Conservation (phyloP, 2,113 vertebrate species). For the Sebastes schlegelii region DNA sequence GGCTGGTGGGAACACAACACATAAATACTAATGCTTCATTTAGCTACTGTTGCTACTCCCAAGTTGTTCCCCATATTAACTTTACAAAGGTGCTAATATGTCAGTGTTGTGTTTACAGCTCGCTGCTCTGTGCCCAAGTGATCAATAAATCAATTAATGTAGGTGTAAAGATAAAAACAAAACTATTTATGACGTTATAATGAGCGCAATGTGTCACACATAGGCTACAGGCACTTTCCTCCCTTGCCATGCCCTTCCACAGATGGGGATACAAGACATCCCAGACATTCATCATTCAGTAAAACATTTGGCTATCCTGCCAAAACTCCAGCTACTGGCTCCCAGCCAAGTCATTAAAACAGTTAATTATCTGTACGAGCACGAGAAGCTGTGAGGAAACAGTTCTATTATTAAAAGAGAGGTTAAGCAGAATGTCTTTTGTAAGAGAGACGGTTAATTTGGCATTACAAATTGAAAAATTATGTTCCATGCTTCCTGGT, state of each 20-base stretch:
- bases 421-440: conserved; percentile 9
- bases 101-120: neutral
- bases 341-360: conserved; percentile 38
- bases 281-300: neutral
- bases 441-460: neutral
- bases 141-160: neutral
- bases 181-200: neutral
- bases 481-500: neutral
- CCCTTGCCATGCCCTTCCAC: neutral
- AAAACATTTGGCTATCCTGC: conserved; percentile 4
- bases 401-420: conserved; percentile 3
- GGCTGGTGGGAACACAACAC: neutral
- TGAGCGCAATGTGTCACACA: neutral
- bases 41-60: neutral
- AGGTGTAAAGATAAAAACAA: neutral
- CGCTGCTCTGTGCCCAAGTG: neutral
- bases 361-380: conserved; percentile 26
- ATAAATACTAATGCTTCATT: neutral
- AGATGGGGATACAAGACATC: neutral
- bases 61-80: neutral
- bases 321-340: conserved; percentile 1
- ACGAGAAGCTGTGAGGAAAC: conserved; percentile 1
- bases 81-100: neutral
- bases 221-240: neutral
- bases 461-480: neutral